Evolutionary conservation across 2,888 invertebrate species (phyloP), one percentile per base, ranked within the genome.

Genomic region (Zygaena filipendulae): DNA sequence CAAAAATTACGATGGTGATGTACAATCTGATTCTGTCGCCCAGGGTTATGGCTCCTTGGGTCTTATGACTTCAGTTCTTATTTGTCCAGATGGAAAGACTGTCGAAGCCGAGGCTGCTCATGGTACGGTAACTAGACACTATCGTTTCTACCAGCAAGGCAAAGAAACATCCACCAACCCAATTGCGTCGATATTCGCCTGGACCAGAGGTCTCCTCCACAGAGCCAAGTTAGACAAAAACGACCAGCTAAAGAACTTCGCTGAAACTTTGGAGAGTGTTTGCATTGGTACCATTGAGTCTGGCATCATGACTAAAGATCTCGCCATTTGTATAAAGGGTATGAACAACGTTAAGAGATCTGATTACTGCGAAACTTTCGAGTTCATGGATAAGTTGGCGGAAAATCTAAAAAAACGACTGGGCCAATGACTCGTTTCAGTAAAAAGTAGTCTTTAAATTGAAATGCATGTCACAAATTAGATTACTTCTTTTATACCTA

Each of bases 1-100:
- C 71, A 99, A 99, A 68, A 99, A 99, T 70, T 99, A 99, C 61
- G 98, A 99, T 57, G 98, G 98, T 21, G 98, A 99, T 71, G 98
- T 99, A 0, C 98, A 99, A 68, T 97, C 96, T 0, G 98, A 99
- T 69, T 93, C 96, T 1, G 94, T 99, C 13, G 98, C 98, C 34
- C 98, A 99, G 75, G 97, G 97, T 16, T 94, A 90, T 48, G 94
- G 98, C 8, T 97, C 97, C 1, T 81, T 98, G 33, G 98, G 98
- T 43, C 83, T 99, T 45, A 99, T 99, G 99, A 99, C 98, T 1
- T 97, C 96, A 8, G 98, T 99, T 1, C 82, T 99, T 21, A 70
- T 98, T 30, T 97, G 96, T 56, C 98, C 98, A 3, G 98, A 99
- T 79, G 98, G 98, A 13, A 95, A 94, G 63, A 99, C 98, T 1